Evolutionary conservation across 2,113 vertebrate genomes (phyloP).

Genomic region (Oryzias celebensis): DNA sequence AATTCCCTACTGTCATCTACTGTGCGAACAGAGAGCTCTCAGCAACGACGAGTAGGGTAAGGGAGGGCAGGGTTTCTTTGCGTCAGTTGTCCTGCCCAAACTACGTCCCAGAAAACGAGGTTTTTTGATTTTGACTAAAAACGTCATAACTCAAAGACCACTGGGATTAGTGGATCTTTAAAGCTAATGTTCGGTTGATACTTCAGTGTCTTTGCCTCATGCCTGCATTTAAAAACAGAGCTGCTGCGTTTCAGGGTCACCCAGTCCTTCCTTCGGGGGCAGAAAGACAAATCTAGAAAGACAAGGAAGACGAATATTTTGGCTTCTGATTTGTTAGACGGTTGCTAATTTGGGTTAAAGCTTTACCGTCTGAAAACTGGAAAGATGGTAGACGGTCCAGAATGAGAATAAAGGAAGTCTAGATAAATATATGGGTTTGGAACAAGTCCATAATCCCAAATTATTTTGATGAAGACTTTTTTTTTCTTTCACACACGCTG

Average conservation of each 20-base stretch:
- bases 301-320: constrained; percentile 26
- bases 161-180: constrained; percentile 7
- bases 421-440: constrained; percentile 18
- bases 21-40: too few relatives aligned
- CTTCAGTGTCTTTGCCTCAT: constrained; percentile 46
- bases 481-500: constrained; percentile 8
- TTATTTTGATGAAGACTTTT: background rate
- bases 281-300: constrained; percentile 38
- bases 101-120: too few relatives aligned
- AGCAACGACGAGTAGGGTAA: too few relatives aligned
- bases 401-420: constrained; percentile 20
- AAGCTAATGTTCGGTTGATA: constrained; percentile 21
- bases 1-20: too few relatives aligned
- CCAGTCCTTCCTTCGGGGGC: constrained; percentile 42
- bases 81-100: too few relatives aligned
- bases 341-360: constrained; percentile 39
- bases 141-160: too few relatives aligned
- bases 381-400: constrained; percentile 14
- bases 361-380: background rate
- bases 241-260: constrained; percentile 41
- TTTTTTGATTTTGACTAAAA: too few relatives aligned
- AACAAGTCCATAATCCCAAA: constrained; percentile 7
- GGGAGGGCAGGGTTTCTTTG: too few relatives aligned
- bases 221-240: constrained; percentile 30
- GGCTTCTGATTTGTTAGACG: constrained; percentile 27